These are phyloP conservation scores for Sphyrna mokarran DNA, from an alignment of 2,113 vertebrate genomes.

Conservation along the genomic window DNA sequence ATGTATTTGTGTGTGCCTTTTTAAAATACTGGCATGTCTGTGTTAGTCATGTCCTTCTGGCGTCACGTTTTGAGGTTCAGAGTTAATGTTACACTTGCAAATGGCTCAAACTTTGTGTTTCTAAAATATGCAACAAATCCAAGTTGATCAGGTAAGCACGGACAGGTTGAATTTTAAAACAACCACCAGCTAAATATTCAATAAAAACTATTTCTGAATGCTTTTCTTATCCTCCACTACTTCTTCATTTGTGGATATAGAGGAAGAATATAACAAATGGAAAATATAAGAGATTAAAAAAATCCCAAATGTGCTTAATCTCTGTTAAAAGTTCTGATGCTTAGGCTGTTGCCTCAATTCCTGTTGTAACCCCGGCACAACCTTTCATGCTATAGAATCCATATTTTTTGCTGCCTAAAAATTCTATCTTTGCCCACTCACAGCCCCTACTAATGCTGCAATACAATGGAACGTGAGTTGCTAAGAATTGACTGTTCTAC, in stretches of 20 bases:
- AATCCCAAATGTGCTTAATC: background rate
- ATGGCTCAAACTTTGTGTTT: too few relatives aligned
- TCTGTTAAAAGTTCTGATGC: background rate
- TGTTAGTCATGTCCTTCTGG: too few relatives aligned
- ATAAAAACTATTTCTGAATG: background rate
- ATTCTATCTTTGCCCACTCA: too few relatives aligned
- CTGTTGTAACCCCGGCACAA: background rate
- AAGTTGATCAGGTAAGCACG: too few relatives aligned
- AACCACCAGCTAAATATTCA: background rate
- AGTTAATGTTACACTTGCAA: too few relatives aligned
- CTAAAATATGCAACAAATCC: background rate
- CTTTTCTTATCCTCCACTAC: too few relatives aligned
- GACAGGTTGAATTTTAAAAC: background rate
- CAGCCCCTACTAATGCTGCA: too few relatives aligned
- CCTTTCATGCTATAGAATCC: background rate
- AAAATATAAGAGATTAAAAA: too few relatives aligned
- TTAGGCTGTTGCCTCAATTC: background rate
- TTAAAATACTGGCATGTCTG: background rate
- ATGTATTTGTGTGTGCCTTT: background rate
- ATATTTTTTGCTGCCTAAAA: too few relatives aligned
- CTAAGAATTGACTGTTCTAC: too few relatives aligned
- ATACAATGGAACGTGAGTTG: too few relatives aligned
- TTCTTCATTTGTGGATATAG: background rate
- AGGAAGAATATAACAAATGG: background rate
- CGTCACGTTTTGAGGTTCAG: too few relatives aligned